phyloP scores from a whole-genome alignment of 1,140 invertebrate genomes.

The Neodiprion fabricii region DNA sequence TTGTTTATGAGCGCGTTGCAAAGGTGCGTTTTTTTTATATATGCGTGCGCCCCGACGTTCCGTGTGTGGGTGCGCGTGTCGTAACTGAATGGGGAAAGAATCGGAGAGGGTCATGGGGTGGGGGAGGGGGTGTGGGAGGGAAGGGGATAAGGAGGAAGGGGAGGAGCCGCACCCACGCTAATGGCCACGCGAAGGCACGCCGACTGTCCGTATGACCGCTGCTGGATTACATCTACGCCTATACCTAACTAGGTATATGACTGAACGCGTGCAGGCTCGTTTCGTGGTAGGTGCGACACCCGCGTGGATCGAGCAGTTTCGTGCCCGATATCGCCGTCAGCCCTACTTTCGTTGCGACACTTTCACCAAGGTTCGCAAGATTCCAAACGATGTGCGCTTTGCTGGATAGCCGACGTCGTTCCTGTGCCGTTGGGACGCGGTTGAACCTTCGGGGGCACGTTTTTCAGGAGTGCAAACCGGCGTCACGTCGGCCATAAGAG shows the following conservation, averaged over 20 bases:
- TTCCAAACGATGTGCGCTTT: neutral
- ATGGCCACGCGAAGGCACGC: neutral
- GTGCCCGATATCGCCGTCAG: neutral
- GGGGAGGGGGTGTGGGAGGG: neutral
- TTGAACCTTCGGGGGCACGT: neutral
- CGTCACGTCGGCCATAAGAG: neutral
- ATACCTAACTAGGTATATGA: neutral
- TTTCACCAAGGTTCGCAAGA: constrained; percentile 2
- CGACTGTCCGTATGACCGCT: neutral
- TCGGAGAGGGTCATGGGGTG: neutral
- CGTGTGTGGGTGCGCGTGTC: neutral
- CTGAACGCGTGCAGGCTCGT: neutral
- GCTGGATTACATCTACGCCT: neutral
- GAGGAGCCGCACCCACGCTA: constrained; percentile 4
- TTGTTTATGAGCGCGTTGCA: constrained; percentile 60
- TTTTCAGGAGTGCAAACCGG: neutral
- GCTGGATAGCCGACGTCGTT: neutral
- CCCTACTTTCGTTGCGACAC: constrained; percentile 1
- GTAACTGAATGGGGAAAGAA: neutral
- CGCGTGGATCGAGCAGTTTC: neutral
- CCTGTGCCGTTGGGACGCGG: too few species aligned
- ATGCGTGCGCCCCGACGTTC: neutral
- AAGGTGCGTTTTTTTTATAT: neutral
- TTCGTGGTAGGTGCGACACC: neutral
- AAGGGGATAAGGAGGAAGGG: neutral